Conservation (phyloP, 2,113 vertebrate genomes). For the Dasypus novemcinctus region DNA sequence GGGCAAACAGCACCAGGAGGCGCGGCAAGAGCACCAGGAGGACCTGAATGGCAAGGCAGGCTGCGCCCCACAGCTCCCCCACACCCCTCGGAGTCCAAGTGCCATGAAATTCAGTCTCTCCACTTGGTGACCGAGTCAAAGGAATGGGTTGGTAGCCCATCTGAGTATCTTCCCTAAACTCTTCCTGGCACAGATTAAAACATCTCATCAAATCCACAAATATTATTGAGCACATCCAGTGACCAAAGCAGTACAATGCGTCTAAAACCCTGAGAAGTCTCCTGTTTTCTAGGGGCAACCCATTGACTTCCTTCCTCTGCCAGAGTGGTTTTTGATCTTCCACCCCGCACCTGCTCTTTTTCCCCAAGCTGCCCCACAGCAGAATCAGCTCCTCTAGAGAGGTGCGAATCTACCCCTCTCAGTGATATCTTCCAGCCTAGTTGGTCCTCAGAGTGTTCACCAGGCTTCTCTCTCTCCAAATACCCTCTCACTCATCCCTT, state of each 20-base stretch:
- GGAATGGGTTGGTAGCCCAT: not conserved
- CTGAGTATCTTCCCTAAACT: not conserved
- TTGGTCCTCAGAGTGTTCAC: not conserved
- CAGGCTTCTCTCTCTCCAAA: not conserved
- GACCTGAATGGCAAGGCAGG: not conserved
- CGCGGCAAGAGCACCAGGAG: not conserved
- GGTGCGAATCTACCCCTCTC: not conserved
- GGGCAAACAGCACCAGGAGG: constrained; percentile 12
- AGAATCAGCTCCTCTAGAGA: not conserved
- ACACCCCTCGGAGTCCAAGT: not conserved
- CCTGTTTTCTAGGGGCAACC: rapidly evolving
- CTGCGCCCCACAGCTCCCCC: not conserved
- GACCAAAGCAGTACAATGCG: not conserved
- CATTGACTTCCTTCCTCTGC: not conserved
- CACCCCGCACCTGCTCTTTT: not conserved
- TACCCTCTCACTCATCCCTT: not conserved
- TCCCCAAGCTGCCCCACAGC: no score
- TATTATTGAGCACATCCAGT: not conserved
- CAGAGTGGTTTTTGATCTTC: not conserved
- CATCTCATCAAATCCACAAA: not conserved
- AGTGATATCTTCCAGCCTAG: not conserved
- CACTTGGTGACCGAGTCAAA: not conserved
- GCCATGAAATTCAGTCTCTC: not conserved
- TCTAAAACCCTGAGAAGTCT: not conserved
- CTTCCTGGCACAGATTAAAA: not conserved